Evolutionary conservation across 2,888 invertebrate species (phyloP), one percentile per base, ranked within the genome.

Genomic region (Exocentrus adspersus): DNA sequence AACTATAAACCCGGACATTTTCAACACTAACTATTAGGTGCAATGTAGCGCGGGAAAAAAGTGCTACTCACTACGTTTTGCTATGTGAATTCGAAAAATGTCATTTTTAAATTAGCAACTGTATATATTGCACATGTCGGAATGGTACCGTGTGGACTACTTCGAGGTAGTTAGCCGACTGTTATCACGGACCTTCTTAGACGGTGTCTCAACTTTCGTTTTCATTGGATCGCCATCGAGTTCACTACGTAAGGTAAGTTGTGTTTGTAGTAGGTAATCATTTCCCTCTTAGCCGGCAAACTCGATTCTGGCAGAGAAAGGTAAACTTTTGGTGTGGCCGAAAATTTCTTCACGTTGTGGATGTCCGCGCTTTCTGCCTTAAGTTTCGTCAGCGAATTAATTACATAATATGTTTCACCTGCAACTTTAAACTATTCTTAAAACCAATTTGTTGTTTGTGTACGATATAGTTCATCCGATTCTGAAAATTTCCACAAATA

Each of bases 141-240:
- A 3, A 56, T 20, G 41, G 30, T 21, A 32, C 53, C 48, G 16
- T 62, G 48, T 52, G 28, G n/a, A 32, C 60, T 60, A 58, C 62
- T 63, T 56, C 57, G 42, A 43, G 54, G 65, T 59, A 53, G 53
- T 62, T 17, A 64, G 50, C 28, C 45, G 42, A 69, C 68, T 63
- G 68, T 67, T 64, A 63, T 67, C 67, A 62, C 62, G 57, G 45
- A 48, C 61, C 62, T n/a, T 62, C 43, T 52, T 56, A 45, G 51
- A 45, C 60, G 30, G 16, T 45, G 60, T 61, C 62, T 50, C 56
- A 65, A 71, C 72, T 72, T 72, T 72, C 70, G 67, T 71, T 73
- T 73, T 71, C 68, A 53, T 67, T 64, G 62, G 61, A 66, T 65
- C 62, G 65, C 54, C 54, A 71, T 71, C 60, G 60, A 60, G 51